Evolutionary conservation across 2,113 vertebrate genomes (phyloP).

Genomic region (Oreocharis arfaki): DNA sequence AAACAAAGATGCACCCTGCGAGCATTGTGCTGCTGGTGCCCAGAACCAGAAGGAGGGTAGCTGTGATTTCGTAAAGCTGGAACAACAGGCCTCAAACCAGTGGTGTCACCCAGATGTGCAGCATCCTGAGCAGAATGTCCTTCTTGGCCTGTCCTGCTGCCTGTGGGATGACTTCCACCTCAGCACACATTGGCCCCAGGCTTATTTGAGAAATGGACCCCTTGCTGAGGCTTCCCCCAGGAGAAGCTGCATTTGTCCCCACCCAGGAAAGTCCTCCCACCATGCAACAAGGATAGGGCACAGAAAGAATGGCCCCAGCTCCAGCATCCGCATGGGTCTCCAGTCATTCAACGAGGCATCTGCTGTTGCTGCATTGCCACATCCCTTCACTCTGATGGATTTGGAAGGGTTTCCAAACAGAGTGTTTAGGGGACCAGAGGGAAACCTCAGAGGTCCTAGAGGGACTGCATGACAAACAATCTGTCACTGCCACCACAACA

Average conservation of each 20-base stretch:
- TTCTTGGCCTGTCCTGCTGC: neutral
- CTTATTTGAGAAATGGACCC: neutral
- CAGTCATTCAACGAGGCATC: fast-evolving
- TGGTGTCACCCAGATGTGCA: neutral
- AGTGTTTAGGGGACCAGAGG: neutral
- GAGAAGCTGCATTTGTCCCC: neutral
- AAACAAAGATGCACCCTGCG: fast-evolving
- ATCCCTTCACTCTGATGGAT: neutral
- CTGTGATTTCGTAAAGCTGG: neutral
- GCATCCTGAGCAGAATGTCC: neutral
- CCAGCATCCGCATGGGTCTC: fast-evolving
- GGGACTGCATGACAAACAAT: neutral
- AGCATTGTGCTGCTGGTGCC: neutral
- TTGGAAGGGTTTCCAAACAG: neutral
- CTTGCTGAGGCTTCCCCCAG: neutral
- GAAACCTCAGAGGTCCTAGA: neutral
- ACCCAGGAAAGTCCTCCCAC: fast-evolving
- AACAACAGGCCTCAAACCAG: neutral
- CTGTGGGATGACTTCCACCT: neutral
- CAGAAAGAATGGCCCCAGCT: neutral
- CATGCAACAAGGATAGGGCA: neutral
- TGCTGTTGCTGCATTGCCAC: neutral
- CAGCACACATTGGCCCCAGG: fast-evolving
- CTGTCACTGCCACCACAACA: no score
- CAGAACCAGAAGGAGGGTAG: neutral